Conservation (phyloP, 2,888 invertebrate genomes). For the Dinocampus coccinellae region DNA sequence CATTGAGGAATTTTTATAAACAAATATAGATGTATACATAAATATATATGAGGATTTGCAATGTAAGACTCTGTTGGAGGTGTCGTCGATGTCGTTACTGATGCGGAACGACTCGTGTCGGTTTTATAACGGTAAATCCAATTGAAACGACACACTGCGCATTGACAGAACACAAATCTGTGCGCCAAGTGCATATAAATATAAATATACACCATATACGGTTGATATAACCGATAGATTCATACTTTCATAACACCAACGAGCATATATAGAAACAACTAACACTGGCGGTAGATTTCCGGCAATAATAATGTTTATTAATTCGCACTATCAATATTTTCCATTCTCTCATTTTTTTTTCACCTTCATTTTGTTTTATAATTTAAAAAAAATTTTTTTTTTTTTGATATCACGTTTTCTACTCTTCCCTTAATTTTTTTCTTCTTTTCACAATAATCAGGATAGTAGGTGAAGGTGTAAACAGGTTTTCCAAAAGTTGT, state of each 20-base stretch:
- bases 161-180: not conserved
- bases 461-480: constrained; percentile 27
- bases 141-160: constrained; percentile 36
- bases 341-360: not conserved
- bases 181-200: not conserved
- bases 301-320: not conserved
- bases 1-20: not conserved
- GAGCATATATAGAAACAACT: not conserved
- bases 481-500: constrained; percentile 14
- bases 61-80: not conserved
- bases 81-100: constrained; percentile 35
- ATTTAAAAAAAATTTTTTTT: too few relatives aligned
- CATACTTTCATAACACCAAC: not conserved
- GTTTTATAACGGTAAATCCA: constrained; percentile 57
- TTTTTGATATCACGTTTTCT: not conserved
- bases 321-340: not conserved
- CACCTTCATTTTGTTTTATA: too few relatives aligned
- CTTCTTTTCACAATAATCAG: constrained; percentile 12
- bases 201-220: not conserved
- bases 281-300: not conserved
- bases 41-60: not conserved
- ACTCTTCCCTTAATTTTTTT: not conserved
- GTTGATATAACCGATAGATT: not conserved
- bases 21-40: not conserved
- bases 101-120: constrained; percentile 56